Base-by-base conservation (phyloP, 2,797 vertebrate genomes). In the Malurus splendens region DNA sequence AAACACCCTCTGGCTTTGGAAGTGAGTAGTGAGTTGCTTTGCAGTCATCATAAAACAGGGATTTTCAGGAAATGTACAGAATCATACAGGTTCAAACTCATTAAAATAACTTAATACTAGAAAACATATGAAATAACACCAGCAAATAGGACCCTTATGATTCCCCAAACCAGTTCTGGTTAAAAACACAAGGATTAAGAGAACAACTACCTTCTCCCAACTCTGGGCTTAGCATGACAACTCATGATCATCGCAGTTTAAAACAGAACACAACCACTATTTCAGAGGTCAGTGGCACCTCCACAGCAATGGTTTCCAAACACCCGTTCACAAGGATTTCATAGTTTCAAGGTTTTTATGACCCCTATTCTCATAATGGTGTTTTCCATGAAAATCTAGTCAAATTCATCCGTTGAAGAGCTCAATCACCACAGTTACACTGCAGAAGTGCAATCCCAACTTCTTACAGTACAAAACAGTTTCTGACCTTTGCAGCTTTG, bases 401-500 rank as follows among this genome's bases (percentile, higher is more conserved):
- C 23, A 50, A 61, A 90, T 60, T 30, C 2, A 6, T 14, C 51
- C 32, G 82, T 0, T 77, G n/a, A 91, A 71, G 54, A 86, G 64
- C 67, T 73, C 10, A 2, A 24, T 66, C 67, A 92, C 67, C 66
- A 93, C 30, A 73, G 62, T 83, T 67, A 86, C 48, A 70, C 0
- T 41, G 60, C 60, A 83, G 64, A 86, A 91, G 45, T 87, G 45
- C 39, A 91, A 90, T 90, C 52, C 65, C 47, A 76, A 74, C 54
- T 72, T 92, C 59, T 90, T 92, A 93, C 33, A 92, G 54, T 79
- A 92, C 48, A 48, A 56, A 90, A 93, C 27, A 64, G 64, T 88
- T 91, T 89, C 97, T 95, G 88, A 99, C 99, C 98, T 99, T 99
- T 71, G 98, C 98, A 96, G 98, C 98, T 96, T 99, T 99, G 90